A percentile compares a stretch with the other conserved stretches of the same genome.
Evolutionary conservation across 2,888 invertebrate genomes (phyloP).

Genomic region (Dolichopus griseipennis): DNA sequence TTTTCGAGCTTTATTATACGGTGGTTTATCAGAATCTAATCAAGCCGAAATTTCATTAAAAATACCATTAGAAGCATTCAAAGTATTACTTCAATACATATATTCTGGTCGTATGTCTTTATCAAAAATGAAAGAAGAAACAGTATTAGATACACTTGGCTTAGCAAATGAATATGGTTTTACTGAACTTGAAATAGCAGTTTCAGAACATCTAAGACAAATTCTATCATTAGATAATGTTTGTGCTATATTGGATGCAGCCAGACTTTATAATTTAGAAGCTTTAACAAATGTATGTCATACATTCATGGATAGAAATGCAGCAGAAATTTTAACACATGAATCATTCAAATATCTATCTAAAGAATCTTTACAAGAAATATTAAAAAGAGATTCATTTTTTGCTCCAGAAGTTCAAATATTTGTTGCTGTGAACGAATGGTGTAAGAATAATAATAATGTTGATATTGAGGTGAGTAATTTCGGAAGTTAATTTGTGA

Average conservation of each 20-base stretch:
- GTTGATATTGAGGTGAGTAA: conserved; percentile 36
- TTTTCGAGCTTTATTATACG: conserved; percentile 76
- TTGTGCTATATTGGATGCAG: conserved; percentile 90
- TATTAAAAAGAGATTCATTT: conserved; percentile 87
- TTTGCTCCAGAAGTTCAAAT: conserved; percentile 94
- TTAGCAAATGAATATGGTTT: conserved; percentile 96
- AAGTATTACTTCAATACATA: conserved; percentile 85
- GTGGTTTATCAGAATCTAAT: conserved; percentile 66
- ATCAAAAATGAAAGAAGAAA: conserved; percentile 57
- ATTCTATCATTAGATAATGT: conserved; percentile 82
- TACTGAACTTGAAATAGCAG: conserved; percentile 77
- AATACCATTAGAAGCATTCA: conserved; percentile 76
- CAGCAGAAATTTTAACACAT: conserved; percentile 71
- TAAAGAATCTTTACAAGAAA: conserved; percentile 65
- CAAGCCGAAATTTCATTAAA: conserved; percentile 75
- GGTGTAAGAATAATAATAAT: conserved; percentile 73
- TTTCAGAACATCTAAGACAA: conserved; percentile 87
- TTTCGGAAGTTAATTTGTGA: neutral
- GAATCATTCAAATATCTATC: conserved; percentile 78
- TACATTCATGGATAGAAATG: conserved; percentile 84
- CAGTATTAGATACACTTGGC: conserved; percentile 64
- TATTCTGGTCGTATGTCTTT: conserved; percentile 80
- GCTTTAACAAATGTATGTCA: conserved; percentile 71
- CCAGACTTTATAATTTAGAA: conserved; percentile 58
- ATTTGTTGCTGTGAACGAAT: conserved; percentile 78